Conservation (phyloP, 2,888 invertebrate genomes). For the Drosophila prolongata region DNA sequence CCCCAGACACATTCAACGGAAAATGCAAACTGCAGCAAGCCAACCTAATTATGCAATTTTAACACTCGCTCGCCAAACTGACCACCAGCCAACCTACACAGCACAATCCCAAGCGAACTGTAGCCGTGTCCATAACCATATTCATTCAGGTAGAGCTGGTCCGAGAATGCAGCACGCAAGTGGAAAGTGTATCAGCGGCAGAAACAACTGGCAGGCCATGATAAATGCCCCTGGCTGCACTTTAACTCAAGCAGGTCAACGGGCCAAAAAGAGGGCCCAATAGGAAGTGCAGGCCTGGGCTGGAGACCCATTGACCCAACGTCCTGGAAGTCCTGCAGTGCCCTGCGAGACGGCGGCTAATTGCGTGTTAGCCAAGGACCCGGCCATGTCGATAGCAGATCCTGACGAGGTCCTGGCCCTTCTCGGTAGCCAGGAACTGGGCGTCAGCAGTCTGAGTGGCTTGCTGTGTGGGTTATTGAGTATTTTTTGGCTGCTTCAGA, state of each 20-base stretch:
- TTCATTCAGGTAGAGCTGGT: constrained; percentile 65
- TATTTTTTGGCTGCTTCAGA: background rate
- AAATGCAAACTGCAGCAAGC: constrained; percentile 30
- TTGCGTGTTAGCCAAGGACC: constrained; percentile 66
- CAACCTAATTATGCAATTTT: constrained; percentile 74
- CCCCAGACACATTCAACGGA: constrained; percentile 16
- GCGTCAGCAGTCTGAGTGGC: constrained; percentile 64
- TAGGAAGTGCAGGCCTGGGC: constrained; percentile 52
- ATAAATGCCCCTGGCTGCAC: constrained; percentile 60
- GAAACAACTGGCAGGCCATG: constrained; percentile 55
- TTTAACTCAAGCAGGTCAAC: constrained; percentile 68
- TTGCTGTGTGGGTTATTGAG: constrained; percentile 59
- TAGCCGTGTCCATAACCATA: constrained; percentile 35
- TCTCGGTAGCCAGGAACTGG: constrained; percentile 47
- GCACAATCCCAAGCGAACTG: constrained; percentile 11
- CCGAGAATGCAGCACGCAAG: constrained; percentile 61
- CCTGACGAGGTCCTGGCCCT: constrained; percentile 22
- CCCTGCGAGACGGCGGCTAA: constrained; percentile 66
- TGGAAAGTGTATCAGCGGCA: constrained; percentile 52
- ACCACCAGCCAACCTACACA: constrained; percentile 55
- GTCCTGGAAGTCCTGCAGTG: constrained; percentile 74
- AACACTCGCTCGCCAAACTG: constrained; percentile 58
- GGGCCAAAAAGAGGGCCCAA: constrained; percentile 47
- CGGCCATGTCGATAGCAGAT: constrained; percentile 37
- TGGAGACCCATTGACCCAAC: constrained; percentile 43